Evolutionary conservation across 2,797 vertebrate genomes (phyloP).

Genomic region (Tenualosa ilisha): DNA sequence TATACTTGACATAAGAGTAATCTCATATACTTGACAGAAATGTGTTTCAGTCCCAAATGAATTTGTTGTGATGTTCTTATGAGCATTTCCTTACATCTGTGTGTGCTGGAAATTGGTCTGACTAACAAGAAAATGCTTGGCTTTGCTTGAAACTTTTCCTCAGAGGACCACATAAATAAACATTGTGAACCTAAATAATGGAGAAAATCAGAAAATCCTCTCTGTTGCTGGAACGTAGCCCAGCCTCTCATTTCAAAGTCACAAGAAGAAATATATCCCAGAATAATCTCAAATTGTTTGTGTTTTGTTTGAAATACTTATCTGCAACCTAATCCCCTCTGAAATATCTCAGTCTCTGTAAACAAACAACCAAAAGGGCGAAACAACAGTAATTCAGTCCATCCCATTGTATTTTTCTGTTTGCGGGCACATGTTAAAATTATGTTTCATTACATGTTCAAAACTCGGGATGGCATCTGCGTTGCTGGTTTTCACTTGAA

Average conservation of each 20-base stretch:
- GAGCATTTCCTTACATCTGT: background rate
- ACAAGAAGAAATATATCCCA: constrained; percentile 48
- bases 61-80: background rate
- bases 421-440: background rate
- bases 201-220: constrained; percentile 66
- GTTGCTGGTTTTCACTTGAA: background rate
- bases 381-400: background rate
- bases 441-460: background rate
- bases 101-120: constrained; percentile 40
- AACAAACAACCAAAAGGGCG: background rate
- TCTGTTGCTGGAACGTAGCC: constrained; percentile 57
- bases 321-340: constrained; percentile 5
- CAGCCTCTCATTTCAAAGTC: constrained; percentile 57
- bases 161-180: constrained; percentile 57
- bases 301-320: constrained; percentile 6
- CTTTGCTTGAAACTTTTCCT: constrained; percentile 56
- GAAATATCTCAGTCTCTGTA: background rate
- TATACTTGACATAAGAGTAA: background rate
- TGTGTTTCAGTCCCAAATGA: background rate
- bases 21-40: background rate
- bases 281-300: constrained; percentile 14
- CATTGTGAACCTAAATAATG: constrained; percentile 62
- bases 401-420: background rate
- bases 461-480: background rate
- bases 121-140: constrained; percentile 70